Percentiles rank a stretch among this genome's conserved stretches.
phyloP scores from a whole-genome alignment of 2,888 invertebrate genomes.

The Athalia cordata region DNA sequence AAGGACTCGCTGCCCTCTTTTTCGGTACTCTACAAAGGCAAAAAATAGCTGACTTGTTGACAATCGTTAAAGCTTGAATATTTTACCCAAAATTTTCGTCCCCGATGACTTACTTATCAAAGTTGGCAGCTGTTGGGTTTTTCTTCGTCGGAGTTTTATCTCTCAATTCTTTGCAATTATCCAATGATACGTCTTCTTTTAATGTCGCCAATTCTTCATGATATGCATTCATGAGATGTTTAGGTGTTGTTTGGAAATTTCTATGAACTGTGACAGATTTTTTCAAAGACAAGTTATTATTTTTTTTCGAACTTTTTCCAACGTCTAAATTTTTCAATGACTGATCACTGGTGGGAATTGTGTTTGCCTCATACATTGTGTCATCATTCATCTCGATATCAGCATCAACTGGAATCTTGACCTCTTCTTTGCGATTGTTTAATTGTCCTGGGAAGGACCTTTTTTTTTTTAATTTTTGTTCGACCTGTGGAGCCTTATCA shows the following conservation, averaged over 20 bases:
- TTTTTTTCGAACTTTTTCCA: not conserved
- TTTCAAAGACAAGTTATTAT: conserved; percentile 3
- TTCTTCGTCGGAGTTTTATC: not conserved
- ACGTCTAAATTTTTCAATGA: not conserved
- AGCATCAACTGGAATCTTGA: not conserved
- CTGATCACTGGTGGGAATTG: not conserved
- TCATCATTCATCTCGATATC: conserved; percentile 10
- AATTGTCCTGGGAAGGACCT: not conserved
- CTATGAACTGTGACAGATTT: not conserved
- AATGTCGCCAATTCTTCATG: not conserved
- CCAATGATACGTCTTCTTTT: not conserved
- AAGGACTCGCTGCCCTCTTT: conserved; percentile 56
- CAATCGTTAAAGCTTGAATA: not conserved
- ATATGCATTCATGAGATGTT: not conserved
- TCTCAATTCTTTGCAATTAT: not conserved
- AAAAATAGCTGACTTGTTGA: not conserved
- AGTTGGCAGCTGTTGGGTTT: not conserved
- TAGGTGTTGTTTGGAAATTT: not conserved
- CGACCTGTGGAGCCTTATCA: not conserved
- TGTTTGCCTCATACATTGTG: conserved; percentile 11
- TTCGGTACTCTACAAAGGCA: conserved; percentile 53
- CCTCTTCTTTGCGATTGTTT: not conserved
- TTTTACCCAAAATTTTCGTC: not conserved
- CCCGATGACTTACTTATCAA: not conserved
- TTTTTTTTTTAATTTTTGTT: not conserved